These are phyloP conservation scores for Brachionus asplanchnoidis DNA, from an alignment of 1,140 invertebrate genomes.

Conservation along the genomic window DNA sequence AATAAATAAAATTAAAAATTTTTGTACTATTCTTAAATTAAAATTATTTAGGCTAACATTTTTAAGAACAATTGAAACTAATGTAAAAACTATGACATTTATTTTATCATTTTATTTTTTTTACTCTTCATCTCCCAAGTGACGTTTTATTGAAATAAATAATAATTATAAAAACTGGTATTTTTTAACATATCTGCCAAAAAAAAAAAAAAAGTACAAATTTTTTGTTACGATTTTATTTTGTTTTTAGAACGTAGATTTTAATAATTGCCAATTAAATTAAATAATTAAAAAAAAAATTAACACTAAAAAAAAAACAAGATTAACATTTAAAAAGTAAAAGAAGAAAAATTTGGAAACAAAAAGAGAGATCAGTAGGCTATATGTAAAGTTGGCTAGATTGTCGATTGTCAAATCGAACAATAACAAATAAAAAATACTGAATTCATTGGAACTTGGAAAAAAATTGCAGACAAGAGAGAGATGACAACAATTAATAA, in stretches of 20 bases:
- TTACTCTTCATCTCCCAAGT: too few relatives aligned
- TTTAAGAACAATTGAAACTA: too few relatives aligned
- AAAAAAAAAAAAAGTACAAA: too few relatives aligned
- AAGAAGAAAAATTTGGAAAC: not conserved
- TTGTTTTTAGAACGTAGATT: not conserved
- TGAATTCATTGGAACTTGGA: constrained; percentile 18
- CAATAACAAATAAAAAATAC: constrained; percentile 10
- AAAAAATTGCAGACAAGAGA: not conserved
- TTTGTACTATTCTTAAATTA: too few relatives aligned
- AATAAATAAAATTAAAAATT: too few relatives aligned
- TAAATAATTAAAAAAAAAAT: not conserved
- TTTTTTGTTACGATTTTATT: not conserved
- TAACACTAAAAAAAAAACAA: not conserved
- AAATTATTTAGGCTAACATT: too few relatives aligned
- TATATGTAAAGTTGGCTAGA: not conserved
- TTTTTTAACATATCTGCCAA: too few relatives aligned
- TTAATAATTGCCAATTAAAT: not conserved
- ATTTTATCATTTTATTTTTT: too few relatives aligned
- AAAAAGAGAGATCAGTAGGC: not conserved
- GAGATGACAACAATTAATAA: not conserved
- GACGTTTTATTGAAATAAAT: too few relatives aligned
- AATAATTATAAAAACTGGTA: too few relatives aligned
- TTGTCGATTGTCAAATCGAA: not conserved
- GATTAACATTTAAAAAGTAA: not conserved
- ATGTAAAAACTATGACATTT: too few relatives aligned